phyloP scores from a whole-genome alignment of 2,888 invertebrate species.

The Cosmia trapezina region DNA sequence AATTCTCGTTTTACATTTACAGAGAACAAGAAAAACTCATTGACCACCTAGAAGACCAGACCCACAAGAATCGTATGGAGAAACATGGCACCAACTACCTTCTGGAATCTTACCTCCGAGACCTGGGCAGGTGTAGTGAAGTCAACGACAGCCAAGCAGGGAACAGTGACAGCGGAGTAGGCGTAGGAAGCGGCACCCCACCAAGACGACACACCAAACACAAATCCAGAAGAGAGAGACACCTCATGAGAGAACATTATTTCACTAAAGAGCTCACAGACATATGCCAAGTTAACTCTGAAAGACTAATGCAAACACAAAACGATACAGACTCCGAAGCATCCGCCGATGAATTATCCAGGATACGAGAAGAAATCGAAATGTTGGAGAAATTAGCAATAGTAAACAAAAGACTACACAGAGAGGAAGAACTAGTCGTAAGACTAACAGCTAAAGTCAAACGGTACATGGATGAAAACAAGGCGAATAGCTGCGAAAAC shows the following conservation, averaged over 20 bases:
- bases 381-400: conserved; percentile 93
- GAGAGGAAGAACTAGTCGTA: conserved; percentile 93
- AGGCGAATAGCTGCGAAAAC: conserved; percentile 87
- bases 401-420: conserved; percentile 93
- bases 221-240: conserved; percentile 89
- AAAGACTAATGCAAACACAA: conserved; percentile 84
- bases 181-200: conserved; percentile 92
- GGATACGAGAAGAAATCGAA: conserved; percentile 92
- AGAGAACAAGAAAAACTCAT: conserved; percentile 95
- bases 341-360: conserved; percentile 89
- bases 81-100: conserved; percentile 95
- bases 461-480: conserved; percentile 90
- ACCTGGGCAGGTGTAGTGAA: conserved; percentile 84
- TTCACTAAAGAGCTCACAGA: conserved; percentile 89
- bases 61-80: conserved; percentile 93
- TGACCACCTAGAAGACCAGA: conserved; percentile 94
- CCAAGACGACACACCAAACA: conserved; percentile 89
- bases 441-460: conserved; percentile 92
- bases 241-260: conserved; percentile 89
- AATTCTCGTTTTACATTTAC: conserved; percentile 60
- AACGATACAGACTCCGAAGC: conserved; percentile 88
- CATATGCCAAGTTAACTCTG: conserved; percentile 89
- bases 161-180: conserved; percentile 93
- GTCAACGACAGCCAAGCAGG: conserved; percentile 91
- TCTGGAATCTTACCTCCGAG: conserved; percentile 93